A percentile compares a stretch with the other conserved stretches of the same genome.
phyloP scores from a whole-genome alignment of 2,888 invertebrate species.

The Imbricaverruca yamaguchii region DNA sequence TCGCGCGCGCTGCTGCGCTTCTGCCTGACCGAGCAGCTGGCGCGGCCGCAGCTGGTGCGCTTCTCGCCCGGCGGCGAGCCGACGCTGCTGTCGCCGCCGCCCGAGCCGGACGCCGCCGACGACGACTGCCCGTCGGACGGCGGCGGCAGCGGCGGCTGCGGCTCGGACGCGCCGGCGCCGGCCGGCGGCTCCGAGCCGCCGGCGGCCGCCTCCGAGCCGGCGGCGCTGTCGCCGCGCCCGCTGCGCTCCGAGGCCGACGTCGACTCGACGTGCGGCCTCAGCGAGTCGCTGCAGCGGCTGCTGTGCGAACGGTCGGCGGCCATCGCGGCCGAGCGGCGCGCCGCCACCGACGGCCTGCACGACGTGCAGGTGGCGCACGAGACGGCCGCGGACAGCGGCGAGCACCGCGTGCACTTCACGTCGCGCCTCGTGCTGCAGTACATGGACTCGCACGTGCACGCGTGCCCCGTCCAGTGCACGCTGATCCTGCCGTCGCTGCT shows the following conservation, averaged over 20 bases:
- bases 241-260: background rate
- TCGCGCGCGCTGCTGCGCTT: constrained; percentile 5
- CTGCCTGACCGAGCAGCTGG: constrained; percentile 5
- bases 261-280: background rate
- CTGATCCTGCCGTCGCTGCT: constrained; percentile 6
- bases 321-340: background rate
- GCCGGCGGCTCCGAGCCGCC: no score
- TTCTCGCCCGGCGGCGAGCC: background rate
- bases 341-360: constrained; percentile 32
- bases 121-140: background rate
- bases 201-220: no score
- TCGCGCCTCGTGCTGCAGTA: constrained; percentile 2
- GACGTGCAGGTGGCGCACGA: constrained; percentile 67
- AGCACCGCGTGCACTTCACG: background rate
- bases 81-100: background rate
- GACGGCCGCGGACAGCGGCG: constrained; percentile 51
- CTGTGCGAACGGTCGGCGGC: background rate
- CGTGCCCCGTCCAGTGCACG: constrained; percentile 3
- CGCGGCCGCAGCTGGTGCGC: background rate
- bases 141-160: background rate
- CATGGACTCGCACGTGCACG: constrained; percentile 20
- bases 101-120: background rate
- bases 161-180: background rate
- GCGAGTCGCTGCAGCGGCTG: background rate
- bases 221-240: no score